These are phyloP conservation scores for Megaceryle maxima DNA, from an alignment of 2,113 vertebrate species.

Conservation along the genomic window DNA sequence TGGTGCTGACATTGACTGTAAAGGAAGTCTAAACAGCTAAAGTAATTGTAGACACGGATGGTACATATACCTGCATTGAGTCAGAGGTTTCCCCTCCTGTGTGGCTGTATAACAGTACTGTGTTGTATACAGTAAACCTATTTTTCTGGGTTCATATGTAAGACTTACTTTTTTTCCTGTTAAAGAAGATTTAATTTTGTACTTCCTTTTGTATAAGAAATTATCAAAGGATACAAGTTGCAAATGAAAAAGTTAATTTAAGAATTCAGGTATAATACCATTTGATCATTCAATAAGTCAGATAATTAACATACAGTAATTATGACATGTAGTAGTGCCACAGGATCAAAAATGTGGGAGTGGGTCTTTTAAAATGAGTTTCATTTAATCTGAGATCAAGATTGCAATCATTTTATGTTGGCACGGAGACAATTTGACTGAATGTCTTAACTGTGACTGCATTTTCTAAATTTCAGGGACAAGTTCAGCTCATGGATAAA, in stretches of 20 bases:
- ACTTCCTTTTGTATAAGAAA: not conserved
- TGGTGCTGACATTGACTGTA: not conserved
- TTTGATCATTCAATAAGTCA: not conserved
- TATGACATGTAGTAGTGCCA: not conserved
- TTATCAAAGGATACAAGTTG: not conserved
- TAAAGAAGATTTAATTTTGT: not conserved
- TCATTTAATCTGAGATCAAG: not conserved
- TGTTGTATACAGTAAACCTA: not conserved
- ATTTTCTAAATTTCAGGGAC: not conserved
- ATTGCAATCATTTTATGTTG: not conserved
- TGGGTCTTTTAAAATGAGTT: not conserved
- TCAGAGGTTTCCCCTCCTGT: not conserved
- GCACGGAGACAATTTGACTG: not conserved
- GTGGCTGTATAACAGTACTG: not conserved
- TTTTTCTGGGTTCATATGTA: not conserved
- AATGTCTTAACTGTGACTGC: not conserved
- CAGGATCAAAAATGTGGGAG: not conserved
- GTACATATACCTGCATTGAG: not conserved
- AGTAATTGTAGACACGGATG: not conserved
- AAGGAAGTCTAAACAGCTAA: not conserved
- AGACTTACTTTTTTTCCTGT: not conserved
- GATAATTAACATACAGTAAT: not conserved
- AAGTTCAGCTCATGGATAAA: not conserved
- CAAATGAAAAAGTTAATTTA: not conserved
- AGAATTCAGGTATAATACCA: not conserved